Evolutionary conservation across 2,113 vertebrate species (phyloP).

Genomic region (Cathartes aura): DNA sequence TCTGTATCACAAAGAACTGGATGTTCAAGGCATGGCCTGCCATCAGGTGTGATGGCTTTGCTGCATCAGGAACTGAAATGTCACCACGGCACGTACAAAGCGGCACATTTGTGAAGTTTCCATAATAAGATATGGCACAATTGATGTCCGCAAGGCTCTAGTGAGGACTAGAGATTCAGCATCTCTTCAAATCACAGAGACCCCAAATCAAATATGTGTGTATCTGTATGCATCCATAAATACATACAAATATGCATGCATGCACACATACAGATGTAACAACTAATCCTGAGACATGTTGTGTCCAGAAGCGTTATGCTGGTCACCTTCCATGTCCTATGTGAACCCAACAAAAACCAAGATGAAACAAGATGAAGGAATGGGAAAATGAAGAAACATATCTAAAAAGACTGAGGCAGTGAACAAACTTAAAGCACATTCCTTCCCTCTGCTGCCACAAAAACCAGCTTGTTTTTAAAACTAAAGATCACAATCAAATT

Average conservation of each 20-base stretch:
- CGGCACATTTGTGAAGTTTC: neutral
- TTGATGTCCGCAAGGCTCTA: neutral
- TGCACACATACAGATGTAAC: neutral
- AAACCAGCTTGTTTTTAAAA: neutral
- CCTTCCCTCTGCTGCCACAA: neutral
- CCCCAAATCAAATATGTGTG: neutral
- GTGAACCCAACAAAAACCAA: neutral
- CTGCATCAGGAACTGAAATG: neutral
- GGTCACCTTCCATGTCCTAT: neutral
- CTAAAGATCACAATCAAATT: neutral
- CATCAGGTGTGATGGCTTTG: neutral
- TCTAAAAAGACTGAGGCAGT: neutral
- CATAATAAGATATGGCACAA: neutral
- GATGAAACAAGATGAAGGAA: neutral
- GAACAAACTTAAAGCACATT: neutral
- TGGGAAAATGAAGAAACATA: neutral
- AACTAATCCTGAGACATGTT: neutral
- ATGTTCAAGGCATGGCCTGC: neutral
- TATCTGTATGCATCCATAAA: neutral
- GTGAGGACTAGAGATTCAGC: neutral
- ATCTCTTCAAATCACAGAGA: neutral
- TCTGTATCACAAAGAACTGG: neutral
- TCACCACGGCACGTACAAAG: neutral
- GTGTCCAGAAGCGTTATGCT: neutral
- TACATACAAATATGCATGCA: neutral